phyloP scores from a whole-genome alignment of 2,797 vertebrate species.

The Pseudochaenichthys georgianus region DNA sequence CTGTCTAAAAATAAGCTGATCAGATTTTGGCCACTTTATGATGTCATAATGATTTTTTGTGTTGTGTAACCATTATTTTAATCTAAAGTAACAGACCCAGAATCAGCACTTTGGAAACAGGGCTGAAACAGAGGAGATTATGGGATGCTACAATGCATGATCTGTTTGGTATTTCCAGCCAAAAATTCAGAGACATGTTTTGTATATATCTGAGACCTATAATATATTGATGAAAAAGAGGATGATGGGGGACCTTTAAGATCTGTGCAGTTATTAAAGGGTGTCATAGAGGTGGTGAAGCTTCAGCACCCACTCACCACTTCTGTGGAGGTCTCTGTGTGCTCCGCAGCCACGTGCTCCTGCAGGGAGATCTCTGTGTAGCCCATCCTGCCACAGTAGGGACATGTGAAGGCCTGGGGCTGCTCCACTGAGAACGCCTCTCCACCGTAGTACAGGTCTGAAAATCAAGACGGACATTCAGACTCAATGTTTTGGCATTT shows the following conservation, averaged over 20 bases:
- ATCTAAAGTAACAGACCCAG: no score
- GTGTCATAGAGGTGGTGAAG: not conserved
- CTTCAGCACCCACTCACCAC: conserved; percentile 86
- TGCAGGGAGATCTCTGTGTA: conserved; percentile 98
- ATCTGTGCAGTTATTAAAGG: not conserved
- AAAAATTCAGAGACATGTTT: no score
- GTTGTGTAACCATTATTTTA: no score
- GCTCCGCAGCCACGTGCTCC: conserved; percentile 98
- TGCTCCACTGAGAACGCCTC: conserved; percentile 99
- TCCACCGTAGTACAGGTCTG: conserved; percentile 99
- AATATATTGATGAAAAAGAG: no score
- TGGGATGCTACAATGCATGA: no score
- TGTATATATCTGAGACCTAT: no score
- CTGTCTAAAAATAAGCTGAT: no score
- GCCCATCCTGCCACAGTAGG: conserved; percentile 99
- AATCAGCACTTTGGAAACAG: no score
- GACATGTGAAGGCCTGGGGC: conserved; percentile 98
- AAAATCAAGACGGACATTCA: conserved; percentile 35
- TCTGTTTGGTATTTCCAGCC: no score
- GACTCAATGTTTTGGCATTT: not conserved
- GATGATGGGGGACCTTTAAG: not conserved
- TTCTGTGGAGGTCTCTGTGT: conserved; percentile 98
- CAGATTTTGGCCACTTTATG: no score
- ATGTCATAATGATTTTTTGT: no score
- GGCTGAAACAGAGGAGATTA: no score